Evolutionary conservation across 2,113 vertebrate species (phyloP).

Genomic region (Pterocles orientalis): DNA sequence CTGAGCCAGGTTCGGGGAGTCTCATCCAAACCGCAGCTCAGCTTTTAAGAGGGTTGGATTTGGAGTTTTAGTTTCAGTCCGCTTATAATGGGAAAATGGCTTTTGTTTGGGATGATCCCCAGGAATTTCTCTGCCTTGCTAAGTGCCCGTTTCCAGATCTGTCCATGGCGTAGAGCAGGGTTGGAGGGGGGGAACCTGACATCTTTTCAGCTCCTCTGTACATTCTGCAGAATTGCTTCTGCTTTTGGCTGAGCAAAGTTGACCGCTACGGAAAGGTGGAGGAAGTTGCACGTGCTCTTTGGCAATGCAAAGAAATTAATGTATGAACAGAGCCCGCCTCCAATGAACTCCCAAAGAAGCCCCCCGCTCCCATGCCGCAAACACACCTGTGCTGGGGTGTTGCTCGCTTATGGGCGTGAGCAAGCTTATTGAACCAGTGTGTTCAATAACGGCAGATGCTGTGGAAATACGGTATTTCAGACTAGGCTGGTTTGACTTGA

Average conservation of each 20-base stretch:
- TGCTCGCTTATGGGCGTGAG: not conserved
- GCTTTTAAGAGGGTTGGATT: not conserved
- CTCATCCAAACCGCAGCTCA: not conserved
- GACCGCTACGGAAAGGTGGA: not conserved
- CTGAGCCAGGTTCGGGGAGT: not conserved
- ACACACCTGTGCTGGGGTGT: not conserved
- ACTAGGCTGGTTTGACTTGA: not conserved
- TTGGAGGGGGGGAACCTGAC: not conserved
- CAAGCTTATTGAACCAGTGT: not conserved
- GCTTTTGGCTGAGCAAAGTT: not conserved
- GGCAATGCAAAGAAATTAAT: not conserved
- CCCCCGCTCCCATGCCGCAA: not conserved
- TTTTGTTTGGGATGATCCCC: constrained; percentile 11
- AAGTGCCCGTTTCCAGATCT: not conserved
- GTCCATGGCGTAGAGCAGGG: not conserved
- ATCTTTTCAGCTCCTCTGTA: not conserved
- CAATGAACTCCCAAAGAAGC: not conserved
- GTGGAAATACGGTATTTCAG: not conserved
- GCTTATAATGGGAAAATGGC: not conserved
- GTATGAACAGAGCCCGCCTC: not conserved
- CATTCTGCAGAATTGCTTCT: not conserved
- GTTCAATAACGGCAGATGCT: not conserved
- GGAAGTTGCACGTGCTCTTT: not conserved
- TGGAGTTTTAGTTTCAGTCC: not conserved
- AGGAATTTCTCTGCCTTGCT: not conserved